These are phyloP conservation scores for Stenichneumon culpator DNA, from an alignment of 2,888 invertebrate genomes.

Conservation along the genomic window DNA sequence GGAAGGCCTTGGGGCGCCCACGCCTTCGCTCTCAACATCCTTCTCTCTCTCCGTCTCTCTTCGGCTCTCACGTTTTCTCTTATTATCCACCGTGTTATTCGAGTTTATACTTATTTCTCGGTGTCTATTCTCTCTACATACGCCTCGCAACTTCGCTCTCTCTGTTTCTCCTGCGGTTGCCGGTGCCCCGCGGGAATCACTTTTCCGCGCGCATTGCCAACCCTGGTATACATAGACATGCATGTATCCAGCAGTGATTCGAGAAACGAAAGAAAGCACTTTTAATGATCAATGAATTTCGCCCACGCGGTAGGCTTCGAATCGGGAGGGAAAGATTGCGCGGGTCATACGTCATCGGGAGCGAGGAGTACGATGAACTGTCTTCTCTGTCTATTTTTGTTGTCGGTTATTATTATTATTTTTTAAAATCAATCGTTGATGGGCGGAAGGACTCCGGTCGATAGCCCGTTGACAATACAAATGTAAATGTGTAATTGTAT, in stretches of 20 bases:
- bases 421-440: background rate
- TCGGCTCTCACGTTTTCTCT: slow-evolving; percentile 52
- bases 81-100: slow-evolving; percentile 45
- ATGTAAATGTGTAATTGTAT: too few species aligned
- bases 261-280: slow-evolving; percentile 25
- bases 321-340: slow-evolving; percentile 18
- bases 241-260: slow-evolving; percentile 1
- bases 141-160: slow-evolving; percentile 37
- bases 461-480: too few species aligned
- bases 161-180: slow-evolving; percentile 1
- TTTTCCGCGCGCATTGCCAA: slow-evolving; percentile 52
- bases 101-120: slow-evolving; percentile 54
- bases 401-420: background rate
- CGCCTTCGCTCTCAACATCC: slow-evolving; percentile 74
- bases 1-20: slow-evolving; percentile 82
- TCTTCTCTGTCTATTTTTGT: background rate
- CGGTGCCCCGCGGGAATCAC: slow-evolving; percentile 59
- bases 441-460: too few species aligned
- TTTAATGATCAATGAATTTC: slow-evolving; percentile 55
- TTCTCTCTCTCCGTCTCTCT: slow-evolving; percentile 27
- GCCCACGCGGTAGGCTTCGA: slow-evolving; percentile 25
- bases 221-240: background rate
- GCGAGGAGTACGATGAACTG: background rate
- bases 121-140: slow-evolving; percentile 43
- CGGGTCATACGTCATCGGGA: slow-evolving; percentile 23